A percentile compares a stretch with the other conserved stretches of the same genome.
These are phyloP conservation scores for Agonopterix subpropinquella DNA, from an alignment of 2,888 invertebrate species.

Conservation along the genomic window DNA sequence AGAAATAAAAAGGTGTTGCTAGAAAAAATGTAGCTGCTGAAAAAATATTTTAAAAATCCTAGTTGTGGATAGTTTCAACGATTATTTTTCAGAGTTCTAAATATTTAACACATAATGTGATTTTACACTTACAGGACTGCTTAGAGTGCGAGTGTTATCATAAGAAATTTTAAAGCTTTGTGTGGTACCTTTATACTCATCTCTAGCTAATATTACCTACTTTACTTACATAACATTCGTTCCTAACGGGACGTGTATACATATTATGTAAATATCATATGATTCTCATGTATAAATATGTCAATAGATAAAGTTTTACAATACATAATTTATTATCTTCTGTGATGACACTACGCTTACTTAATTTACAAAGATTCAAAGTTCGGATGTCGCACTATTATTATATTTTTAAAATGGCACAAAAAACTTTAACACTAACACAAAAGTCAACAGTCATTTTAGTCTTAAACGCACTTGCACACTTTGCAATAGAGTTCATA, in stretches of 20 bases:
- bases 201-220: conserved; percentile 69
- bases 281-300: conserved; percentile 72
- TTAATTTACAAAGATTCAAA: conserved; percentile 70
- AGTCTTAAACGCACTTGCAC: conserved; percentile 54
- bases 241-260: conserved; percentile 76
- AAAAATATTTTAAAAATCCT: no score
- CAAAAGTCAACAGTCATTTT: conserved; percentile 67
- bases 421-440: conserved; percentile 75
- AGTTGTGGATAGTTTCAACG: no score
- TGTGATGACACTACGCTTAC: conserved; percentile 68
- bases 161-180: conserved; percentile 76
- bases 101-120: conserved; percentile 27
- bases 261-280: conserved; percentile 73
- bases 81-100: background rate
- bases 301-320: conserved; percentile 69
- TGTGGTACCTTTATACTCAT: conserved; percentile 70
- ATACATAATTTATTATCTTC: conserved; percentile 70
- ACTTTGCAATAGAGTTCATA: conserved; percentile 27
- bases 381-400: conserved; percentile 74
- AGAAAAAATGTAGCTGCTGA: no score
- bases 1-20: no score
- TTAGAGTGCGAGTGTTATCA: conserved; percentile 73
- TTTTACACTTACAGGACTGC: conserved; percentile 56
- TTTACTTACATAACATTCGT: conserved; percentile 71
- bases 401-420: conserved; percentile 73